Evolutionary conservation across 2,888 invertebrate species (phyloP), one percentile per base, ranked within the genome.

Genomic region (Dione juno): DNA sequence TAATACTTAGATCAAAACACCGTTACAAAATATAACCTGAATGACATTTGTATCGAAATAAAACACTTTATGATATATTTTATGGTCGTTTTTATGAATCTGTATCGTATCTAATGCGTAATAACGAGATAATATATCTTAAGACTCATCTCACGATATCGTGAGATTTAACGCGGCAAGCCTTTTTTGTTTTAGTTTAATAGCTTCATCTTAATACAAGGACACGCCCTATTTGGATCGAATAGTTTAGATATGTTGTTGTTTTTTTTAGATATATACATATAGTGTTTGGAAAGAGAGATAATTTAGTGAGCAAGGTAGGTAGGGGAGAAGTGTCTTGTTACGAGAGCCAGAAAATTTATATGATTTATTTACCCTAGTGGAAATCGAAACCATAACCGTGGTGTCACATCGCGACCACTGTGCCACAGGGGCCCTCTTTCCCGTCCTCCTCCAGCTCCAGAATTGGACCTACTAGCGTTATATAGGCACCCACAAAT

Each of bases 91-190:
- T 67, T 65, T 70, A 69, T 70, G 43, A 64, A 65, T 58, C 66
- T 61, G 40, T 61, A 61, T 66, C 63, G 43, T 37, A 50, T 53
- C 59, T 70, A 72, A 72, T 72, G 59, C 48, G 48, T 63, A 63
- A 48, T 63, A 48, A 63, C 63, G 43, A 45, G 63, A 63, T n/a
- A n/a, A n/a, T 45, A 43, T 63, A 63, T 63, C 63, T 63, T 10
- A 63, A 63, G 28, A 28, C 16, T 45, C 28, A 35, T 63, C 63
- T 63, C 63, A 63, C 65, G 52, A 70, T 45, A 67, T 70, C 75
- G 74, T 74, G 74, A 75, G 75, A 75, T 67, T 67, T 70, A 48
- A 64, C 61, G 57, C 68, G 72, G 66, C 21, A 9, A 21, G 63
- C 54, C 69, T 68, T 41, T 73, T 70, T n/a, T 71, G 61, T 67